Evolutionary conservation across 2,113 vertebrate genomes (phyloP).

Genomic region (Octodon degus): DNA sequence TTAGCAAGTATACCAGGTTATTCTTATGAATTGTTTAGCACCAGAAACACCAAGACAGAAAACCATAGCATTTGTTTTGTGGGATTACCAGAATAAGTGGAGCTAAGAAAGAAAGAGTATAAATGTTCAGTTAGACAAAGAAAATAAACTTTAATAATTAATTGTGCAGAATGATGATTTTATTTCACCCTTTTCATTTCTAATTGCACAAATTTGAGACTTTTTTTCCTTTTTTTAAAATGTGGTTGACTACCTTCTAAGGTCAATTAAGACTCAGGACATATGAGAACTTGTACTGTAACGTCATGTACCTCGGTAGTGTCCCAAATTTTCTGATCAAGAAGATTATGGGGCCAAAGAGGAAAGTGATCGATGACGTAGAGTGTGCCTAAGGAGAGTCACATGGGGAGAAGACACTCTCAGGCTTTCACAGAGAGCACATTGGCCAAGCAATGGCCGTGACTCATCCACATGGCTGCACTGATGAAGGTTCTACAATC

Average conservation of each 20-base stretch:
- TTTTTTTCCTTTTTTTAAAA: not conserved
- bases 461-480: too few species aligned
- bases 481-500: too few species aligned
- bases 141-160: not conserved
- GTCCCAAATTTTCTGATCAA: too few species aligned
- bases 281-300: too few species aligned
- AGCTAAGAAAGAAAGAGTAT: not conserved
- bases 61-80: not conserved
- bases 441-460: too few species aligned
- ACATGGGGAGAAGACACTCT: too few species aligned
- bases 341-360: too few species aligned
- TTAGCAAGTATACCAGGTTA: not conserved
- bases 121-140: not conserved
- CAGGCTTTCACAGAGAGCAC: too few species aligned
- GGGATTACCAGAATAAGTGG: not conserved
- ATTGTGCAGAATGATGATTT: not conserved
- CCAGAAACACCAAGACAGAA: constrained; percentile 20
- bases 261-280: too few species aligned
- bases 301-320: too few species aligned
- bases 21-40: not conserved
- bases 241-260: not conserved
- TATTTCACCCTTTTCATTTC: not conserved
- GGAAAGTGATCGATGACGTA: too few species aligned
- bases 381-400: too few species aligned
- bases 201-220: not conserved